These are phyloP conservation scores for Ypsolopha scabrella DNA, from an alignment of 2,888 invertebrate genomes.

Conservation along the genomic window DNA sequence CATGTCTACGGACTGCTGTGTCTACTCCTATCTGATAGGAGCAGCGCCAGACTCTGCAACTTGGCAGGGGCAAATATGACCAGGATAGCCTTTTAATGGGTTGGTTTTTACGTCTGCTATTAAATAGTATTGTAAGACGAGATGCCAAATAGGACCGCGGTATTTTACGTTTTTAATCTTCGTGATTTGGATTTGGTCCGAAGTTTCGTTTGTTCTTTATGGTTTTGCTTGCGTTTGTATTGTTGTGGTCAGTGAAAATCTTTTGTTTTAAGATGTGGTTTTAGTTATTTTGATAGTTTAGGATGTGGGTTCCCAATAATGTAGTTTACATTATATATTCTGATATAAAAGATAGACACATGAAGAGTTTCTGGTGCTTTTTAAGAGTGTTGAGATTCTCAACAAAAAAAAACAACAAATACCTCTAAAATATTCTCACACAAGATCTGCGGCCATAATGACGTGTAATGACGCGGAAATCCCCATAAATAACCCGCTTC, in stretches of 20 bases:
- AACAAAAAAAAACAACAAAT: too few relatives aligned
- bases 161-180: slow-evolving; percentile 6
- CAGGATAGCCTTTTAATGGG: slow-evolving; percentile 12
- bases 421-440: too few relatives aligned
- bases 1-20: background rate
- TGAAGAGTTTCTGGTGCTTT: too few relatives aligned
- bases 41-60: slow-evolving; percentile 42
- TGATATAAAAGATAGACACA: too few relatives aligned
- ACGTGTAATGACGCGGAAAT: slow-evolving; percentile 17
- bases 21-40: slow-evolving; percentile 43
- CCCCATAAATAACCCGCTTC: slow-evolving; percentile 18
- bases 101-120: slow-evolving; percentile 13
- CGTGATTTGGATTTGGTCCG: slow-evolving; percentile 5
- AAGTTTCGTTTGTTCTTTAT: slow-evolving; percentile 3
- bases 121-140: slow-evolving; percentile 14
- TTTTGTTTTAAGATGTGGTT: too few relatives aligned
- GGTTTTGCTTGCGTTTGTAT: too few relatives aligned
- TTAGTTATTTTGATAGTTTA: too few relatives aligned
- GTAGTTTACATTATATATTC: too few relatives aligned
- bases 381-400: too few relatives aligned
- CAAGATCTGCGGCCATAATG: background rate
- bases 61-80: slow-evolving; percentile 26
- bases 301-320: too few relatives aligned
- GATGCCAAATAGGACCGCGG: slow-evolving; percentile 17
- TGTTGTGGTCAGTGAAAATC: too few relatives aligned